These are phyloP conservation scores for Jacana jacana DNA, from an alignment of 2,113 vertebrate species.

Conservation along the genomic window DNA sequence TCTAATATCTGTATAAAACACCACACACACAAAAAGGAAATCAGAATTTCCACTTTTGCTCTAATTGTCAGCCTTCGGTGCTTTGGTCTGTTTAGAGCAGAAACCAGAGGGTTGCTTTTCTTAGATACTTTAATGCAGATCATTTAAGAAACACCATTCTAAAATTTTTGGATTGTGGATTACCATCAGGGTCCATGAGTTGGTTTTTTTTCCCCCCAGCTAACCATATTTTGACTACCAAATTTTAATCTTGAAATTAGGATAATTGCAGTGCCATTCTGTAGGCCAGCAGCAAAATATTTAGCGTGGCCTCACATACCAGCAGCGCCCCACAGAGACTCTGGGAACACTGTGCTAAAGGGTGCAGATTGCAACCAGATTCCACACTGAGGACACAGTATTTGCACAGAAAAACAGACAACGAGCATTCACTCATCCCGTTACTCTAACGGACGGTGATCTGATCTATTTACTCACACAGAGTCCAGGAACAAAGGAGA, in stretches of 20 bases:
- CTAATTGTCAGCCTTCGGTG: not conserved
- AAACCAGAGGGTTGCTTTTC: not conserved
- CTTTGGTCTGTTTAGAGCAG: not conserved
- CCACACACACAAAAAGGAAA: not conserved
- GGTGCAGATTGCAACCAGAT: not conserved
- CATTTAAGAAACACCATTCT: not conserved
- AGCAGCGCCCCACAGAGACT: not conserved
- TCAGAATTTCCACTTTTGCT: not conserved
- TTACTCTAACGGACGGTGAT: not conserved
- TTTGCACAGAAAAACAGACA: not conserved
- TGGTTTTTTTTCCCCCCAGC: not conserved
- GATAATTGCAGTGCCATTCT: not conserved
- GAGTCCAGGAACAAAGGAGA: not conserved
- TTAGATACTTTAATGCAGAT: not conserved
- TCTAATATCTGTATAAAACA: not conserved
- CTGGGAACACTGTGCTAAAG: not conserved
- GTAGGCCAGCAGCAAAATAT: not conserved
- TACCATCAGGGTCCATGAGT: accelerated
- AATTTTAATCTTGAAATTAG: not conserved
- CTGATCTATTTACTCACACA: not conserved
- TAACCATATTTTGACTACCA: not conserved
- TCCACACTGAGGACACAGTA: not conserved
- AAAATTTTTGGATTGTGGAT: not conserved
- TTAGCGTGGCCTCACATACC: accelerated
- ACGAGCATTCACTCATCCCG: not conserved